Conservation (phyloP, 2,113 vertebrate genomes). For the Nettapus auritus region DNA sequence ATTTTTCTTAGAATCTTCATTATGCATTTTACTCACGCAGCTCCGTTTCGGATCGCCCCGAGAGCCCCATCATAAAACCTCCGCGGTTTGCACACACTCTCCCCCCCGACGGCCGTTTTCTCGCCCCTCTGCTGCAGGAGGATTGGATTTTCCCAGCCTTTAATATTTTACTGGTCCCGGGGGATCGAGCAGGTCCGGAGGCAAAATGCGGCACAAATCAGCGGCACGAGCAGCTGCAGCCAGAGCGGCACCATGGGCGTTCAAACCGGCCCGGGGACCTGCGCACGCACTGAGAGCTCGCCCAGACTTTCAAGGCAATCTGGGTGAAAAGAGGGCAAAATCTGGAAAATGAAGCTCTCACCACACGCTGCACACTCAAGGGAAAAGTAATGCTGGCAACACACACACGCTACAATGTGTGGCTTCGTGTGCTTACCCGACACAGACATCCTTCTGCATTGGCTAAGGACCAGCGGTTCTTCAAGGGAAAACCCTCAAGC, state of each 20-base stretch:
- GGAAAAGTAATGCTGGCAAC: not conserved
- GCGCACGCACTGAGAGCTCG: not conserved
- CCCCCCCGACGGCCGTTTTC: not conserved
- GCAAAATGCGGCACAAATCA: not conserved
- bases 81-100: fast-evolving
- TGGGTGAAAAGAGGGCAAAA: not conserved
- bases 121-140: fast-evolving
- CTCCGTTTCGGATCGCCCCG: not conserved
- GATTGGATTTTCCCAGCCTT: not conserved
- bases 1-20: not conserved
- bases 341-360: not conserved
- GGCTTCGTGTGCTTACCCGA: not conserved
- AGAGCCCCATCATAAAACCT: fast-evolving
- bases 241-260: too few species aligned
- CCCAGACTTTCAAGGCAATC: not conserved
- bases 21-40: fast-evolving
- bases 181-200: not conserved
- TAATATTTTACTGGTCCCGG: not conserved
- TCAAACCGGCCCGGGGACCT: fast-evolving
- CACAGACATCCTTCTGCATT: too few species aligned
- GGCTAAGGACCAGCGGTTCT: not conserved
- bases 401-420: fast-evolving
- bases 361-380: fast-evolving
- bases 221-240: not conserved
- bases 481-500: not conserved